Evolutionary conservation across 2,113 vertebrate species (phyloP).

Genomic region (Salminus brasiliensis): DNA sequence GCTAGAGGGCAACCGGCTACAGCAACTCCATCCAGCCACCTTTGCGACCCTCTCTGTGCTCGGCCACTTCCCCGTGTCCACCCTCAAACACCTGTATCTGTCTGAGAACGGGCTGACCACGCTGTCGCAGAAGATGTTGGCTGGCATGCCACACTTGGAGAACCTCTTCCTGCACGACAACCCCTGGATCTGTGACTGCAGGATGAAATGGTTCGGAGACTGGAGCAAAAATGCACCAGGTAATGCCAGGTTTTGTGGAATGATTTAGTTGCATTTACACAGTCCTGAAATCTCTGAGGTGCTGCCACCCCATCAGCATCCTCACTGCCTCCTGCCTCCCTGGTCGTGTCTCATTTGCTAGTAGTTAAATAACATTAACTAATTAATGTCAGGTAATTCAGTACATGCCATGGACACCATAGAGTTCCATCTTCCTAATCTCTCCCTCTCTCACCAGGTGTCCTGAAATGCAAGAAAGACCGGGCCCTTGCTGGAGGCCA

Average conservation of each 20-base stretch:
- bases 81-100: slow-evolving; percentile 85
- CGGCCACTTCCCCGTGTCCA: slow-evolving; percentile 82
- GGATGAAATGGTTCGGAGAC: slow-evolving; percentile 77
- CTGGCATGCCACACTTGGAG: slow-evolving; percentile 81
- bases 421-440: neutral
- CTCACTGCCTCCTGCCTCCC: too few species aligned
- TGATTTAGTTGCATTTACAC: too few species aligned
- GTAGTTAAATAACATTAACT: too few species aligned
- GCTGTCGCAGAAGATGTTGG: slow-evolving; percentile 73
- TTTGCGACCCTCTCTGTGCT: slow-evolving; percentile 84
- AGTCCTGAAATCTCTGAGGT: too few species aligned
- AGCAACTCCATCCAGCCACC: slow-evolving; percentile 83
- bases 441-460: slow-evolving; percentile 66
- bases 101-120: slow-evolving; percentile 82
- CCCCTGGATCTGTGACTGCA: slow-evolving; percentile 89
- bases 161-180: slow-evolving; percentile 89
- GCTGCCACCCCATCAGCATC: too few species aligned
- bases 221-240: slow-evolving; percentile 81
- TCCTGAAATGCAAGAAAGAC: slow-evolving; percentile 93
- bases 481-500: slow-evolving; percentile 80
- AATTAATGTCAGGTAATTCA: neutral
- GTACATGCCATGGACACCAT: too few species aligned
- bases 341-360: too few species aligned
- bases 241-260: slow-evolving; percentile 56
- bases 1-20: slow-evolving; percentile 87